These are phyloP conservation scores for Amphibalanus amphitrite DNA, from an alignment of 1,140 invertebrate genomes.

Conservation along the genomic window DNA sequence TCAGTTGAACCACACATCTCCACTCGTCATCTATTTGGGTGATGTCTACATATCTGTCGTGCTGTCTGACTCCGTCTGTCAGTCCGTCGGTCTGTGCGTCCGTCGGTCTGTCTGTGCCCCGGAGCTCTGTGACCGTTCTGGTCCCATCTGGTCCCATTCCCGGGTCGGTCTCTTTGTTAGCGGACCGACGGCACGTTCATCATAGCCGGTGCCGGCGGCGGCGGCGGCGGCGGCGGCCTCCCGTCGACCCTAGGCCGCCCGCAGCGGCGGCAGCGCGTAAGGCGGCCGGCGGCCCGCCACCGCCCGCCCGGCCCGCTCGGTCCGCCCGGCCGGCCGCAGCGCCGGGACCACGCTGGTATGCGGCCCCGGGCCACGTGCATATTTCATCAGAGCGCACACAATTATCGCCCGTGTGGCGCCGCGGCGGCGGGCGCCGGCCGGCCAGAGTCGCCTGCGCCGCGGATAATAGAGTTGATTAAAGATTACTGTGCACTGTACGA, in stretches of 20 bases:
- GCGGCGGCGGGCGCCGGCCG: too few relatives aligned
- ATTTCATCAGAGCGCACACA: neutral
- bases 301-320: too few relatives aligned
- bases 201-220: neutral
- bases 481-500: neutral
- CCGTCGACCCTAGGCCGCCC: neutral
- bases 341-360: neutral
- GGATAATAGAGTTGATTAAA: conserved; percentile 1
- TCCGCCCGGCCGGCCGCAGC: too few relatives aligned
- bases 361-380: neutral
- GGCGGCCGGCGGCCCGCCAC: too few relatives aligned
- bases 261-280: neutral
- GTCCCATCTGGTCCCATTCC: neutral
- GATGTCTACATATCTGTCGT: too few relatives aligned
- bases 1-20: too few relatives aligned
- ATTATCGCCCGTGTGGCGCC: neutral
- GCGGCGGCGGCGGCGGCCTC: neutral
- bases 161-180: neutral
- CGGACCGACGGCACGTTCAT: neutral
- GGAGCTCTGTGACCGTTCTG: neutral
- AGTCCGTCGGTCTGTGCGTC: conserved; percentile 11
- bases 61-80: conserved; percentile 7
- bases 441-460: neutral
- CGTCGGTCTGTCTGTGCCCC: conserved; percentile 8
- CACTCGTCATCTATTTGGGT: too few relatives aligned